A percentile compares a stretch with the other conserved stretches of the same genome.
Conservation (phyloP, 2,797 vertebrate genomes). For the Percopsis omiscomaycus region DNA sequence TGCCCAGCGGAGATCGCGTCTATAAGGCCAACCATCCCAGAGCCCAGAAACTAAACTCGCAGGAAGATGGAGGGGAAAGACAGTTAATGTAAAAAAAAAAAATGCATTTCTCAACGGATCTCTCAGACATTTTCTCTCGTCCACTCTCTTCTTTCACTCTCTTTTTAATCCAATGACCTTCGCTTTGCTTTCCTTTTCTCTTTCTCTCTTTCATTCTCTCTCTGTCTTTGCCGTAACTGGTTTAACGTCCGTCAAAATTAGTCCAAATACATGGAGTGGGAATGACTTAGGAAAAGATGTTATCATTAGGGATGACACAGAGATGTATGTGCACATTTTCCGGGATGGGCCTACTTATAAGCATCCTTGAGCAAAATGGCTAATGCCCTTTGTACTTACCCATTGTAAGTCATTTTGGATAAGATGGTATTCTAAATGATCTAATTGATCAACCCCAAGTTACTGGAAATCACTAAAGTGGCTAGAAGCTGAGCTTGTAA, state of each 20-base stretch:
- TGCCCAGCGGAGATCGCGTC: slow-evolving; percentile 59
- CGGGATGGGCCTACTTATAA: slow-evolving; percentile 49
- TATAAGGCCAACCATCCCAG: slow-evolving; percentile 74
- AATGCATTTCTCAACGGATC: slow-evolving; percentile 28
- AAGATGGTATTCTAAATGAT: too few species aligned
- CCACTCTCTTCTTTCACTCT: slow-evolving; percentile 5
- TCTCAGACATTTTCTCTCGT: slow-evolving; percentile 21
- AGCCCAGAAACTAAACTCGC: slow-evolving; percentile 60
- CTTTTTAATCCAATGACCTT: slow-evolving; percentile 10
- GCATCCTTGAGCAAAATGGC: too few species aligned
- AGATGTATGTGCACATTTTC: slow-evolving; percentile 50
- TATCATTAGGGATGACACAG: slow-evolving; percentile 61
- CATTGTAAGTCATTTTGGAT: slow-evolving; percentile 22
- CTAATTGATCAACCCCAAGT: slow-evolving; percentile 5
- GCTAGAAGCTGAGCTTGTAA: too few species aligned
- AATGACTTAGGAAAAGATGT: slow-evolving; percentile 56
- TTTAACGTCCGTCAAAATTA: slow-evolving; percentile 32
- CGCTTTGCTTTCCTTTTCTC: too few species aligned
- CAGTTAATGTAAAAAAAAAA: slow-evolving; percentile 31
- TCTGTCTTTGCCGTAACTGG: neutral
- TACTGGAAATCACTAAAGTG: slow-evolving; percentile 3
- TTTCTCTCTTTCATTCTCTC: neutral
- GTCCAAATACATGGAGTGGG: slow-evolving; percentile 33
- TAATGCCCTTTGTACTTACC: too few species aligned
- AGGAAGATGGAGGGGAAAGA: slow-evolving; percentile 57